Conservation (phyloP, 2,113 vertebrate genomes). For the Rhagologus leucostigma region DNA sequence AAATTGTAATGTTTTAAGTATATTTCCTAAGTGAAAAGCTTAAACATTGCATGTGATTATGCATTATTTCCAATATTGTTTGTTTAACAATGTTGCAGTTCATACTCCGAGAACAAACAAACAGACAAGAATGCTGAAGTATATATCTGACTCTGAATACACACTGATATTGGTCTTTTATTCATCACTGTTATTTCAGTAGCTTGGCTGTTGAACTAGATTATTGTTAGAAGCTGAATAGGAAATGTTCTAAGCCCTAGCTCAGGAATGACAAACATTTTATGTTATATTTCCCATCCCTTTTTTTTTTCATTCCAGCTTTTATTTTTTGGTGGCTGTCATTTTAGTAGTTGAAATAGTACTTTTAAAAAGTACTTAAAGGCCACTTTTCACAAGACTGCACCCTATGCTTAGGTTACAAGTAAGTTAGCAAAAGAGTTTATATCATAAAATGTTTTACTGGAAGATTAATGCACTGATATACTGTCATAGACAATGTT, state of each 20-base stretch:
- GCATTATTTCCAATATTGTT: neutral
- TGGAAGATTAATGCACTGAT: neutral
- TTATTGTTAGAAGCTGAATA: neutral
- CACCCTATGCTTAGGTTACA: neutral
- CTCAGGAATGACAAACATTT: neutral
- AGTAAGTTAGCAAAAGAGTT: neutral
- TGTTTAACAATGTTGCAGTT: neutral
- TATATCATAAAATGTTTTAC: neutral
- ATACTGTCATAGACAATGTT: neutral
- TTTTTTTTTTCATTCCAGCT: neutral
- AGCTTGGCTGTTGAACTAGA: neutral
- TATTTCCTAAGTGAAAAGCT: neutral
- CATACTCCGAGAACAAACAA: neutral
- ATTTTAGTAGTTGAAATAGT: neutral
- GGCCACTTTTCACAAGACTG: neutral
- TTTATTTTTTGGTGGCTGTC: neutral
- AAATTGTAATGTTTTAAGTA: neutral
- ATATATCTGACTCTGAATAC: neutral
- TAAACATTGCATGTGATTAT: neutral
- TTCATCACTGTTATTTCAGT: neutral
- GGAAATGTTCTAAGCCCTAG: neutral
- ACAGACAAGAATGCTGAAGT: neutral
- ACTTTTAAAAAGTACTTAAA: neutral
- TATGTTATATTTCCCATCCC: accelerated
- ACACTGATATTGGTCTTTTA: neutral